Percentiles rank a stretch among this genome's conserved stretches.
phyloP scores from a whole-genome alignment of 2,113 vertebrate genomes.

The Erpornis zantholeuca region DNA sequence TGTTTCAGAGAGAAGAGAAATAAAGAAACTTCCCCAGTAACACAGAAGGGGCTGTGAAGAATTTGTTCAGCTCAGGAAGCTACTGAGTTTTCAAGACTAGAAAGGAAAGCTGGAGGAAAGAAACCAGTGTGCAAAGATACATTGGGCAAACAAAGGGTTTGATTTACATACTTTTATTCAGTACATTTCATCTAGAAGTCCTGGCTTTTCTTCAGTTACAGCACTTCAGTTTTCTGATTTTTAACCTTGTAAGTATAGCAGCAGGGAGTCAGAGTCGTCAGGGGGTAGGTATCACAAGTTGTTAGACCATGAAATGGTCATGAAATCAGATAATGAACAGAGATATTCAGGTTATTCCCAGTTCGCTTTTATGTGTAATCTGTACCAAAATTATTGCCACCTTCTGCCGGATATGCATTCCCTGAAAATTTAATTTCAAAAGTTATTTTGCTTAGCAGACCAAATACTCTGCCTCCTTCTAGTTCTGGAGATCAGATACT shows the following conservation, averaged over 20 bases:
- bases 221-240: not conserved
- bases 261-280: not conserved
- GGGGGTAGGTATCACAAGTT: not conserved
- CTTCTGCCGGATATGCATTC: not conserved
- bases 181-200: not conserved
- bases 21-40: not conserved
- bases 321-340: not conserved
- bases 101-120: not conserved
- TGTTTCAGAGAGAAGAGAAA: not conserved
- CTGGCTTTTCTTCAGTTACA: not conserved
- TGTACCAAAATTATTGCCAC: not conserved
- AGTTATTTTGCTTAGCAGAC: not conserved
- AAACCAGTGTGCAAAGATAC: not conserved
- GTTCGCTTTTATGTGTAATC: not conserved
- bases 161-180: not conserved
- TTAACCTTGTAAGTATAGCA: not conserved
- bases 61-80: not conserved
- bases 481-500: not conserved
- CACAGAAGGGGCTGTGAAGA: not conserved
- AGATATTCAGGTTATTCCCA: not conserved
- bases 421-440: not conserved
- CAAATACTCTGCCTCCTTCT: not conserved
- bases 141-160: not conserved
- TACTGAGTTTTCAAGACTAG: not conserved
- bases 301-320: not conserved